Conservation (phyloP, 2,888 invertebrate genomes). For the Craniophora ligustri region DNA sequence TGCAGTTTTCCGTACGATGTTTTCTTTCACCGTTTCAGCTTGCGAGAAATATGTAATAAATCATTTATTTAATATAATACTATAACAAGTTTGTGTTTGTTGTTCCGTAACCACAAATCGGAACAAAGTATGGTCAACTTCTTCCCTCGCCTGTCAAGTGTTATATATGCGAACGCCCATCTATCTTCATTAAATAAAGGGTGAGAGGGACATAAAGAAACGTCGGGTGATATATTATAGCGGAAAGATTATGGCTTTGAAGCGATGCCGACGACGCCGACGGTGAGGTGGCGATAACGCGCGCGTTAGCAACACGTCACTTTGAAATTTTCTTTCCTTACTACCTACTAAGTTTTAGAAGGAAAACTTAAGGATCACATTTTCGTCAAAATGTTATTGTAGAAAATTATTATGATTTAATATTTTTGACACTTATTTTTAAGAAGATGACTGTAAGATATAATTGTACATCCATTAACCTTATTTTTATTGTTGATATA, state of each 20-base stretch:
- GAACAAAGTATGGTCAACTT: slow-evolving; percentile 23
- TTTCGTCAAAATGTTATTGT: not conserved
- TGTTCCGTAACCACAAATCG: slow-evolving; percentile 8
- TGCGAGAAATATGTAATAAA: too few relatives aligned
- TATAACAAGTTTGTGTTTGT: not conserved
- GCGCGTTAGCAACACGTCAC: slow-evolving; percentile 29
- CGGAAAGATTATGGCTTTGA: slow-evolving; percentile 45
- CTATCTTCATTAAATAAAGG: slow-evolving; percentile 56
- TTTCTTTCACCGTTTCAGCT: too few relatives aligned
- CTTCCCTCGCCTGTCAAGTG: slow-evolving; percentile 16
- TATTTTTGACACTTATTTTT: too few relatives aligned
- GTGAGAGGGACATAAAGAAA: slow-evolving; percentile 49
- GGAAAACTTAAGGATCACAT: slow-evolving; percentile 15
- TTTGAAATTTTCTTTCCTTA: slow-evolving; percentile 40
- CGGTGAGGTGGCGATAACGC: slow-evolving; percentile 44
- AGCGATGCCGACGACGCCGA: slow-evolving; percentile 28
- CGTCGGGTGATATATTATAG: slow-evolving; percentile 49
- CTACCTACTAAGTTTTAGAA: slow-evolving; percentile 33
- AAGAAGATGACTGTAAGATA: too few relatives aligned
- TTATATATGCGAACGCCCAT: slow-evolving; percentile 37
- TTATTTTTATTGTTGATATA: too few relatives aligned
- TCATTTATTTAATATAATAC: too few relatives aligned
- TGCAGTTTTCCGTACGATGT: too few relatives aligned
- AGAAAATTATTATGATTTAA: too few relatives aligned
- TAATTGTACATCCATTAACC: too few relatives aligned